Percentiles rank a stretch among this genome's conserved stretches.
These are phyloP conservation scores for Panzeria rudis DNA, from an alignment of 2,888 invertebrate genomes.

Conservation along the genomic window DNA sequence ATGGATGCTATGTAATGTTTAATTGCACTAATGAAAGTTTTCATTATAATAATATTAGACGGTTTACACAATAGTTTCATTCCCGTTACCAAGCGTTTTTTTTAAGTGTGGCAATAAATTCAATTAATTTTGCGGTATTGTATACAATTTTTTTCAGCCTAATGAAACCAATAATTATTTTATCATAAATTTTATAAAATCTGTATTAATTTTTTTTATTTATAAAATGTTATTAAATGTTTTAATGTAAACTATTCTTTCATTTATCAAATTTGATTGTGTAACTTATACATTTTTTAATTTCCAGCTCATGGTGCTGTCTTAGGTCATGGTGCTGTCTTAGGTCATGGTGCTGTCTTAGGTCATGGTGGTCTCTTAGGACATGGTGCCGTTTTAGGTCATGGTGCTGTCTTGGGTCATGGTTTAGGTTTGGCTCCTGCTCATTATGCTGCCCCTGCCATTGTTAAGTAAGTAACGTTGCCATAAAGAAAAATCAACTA, in stretches of 20 bases:
- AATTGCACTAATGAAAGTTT: no score
- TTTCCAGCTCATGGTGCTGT: conserved; percentile 75
- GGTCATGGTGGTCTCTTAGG: conserved; percentile 74
- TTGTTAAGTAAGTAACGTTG: conserved; percentile 80
- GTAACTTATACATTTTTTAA: background rate
- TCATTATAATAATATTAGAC: no score
- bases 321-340: conserved; percentile 35
- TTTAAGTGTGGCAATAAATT: no score
- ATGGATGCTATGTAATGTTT: no score
- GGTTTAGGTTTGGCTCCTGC: conserved; percentile 73
- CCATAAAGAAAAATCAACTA: background rate
- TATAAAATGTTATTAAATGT: no score
- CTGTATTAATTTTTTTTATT: no score
- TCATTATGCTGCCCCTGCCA: conserved; percentile 73
- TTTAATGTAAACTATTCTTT: background rate
- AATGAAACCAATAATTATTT: no score
- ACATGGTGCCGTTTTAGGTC: conserved; percentile 70
- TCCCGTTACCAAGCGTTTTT: no score
- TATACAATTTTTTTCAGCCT: no score
- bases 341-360: conserved; percentile 74
- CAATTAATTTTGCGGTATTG: no score
- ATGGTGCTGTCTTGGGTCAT: conserved; percentile 74
- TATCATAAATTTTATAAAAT: no score
- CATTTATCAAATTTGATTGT: background rate
- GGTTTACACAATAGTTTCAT: no score